Evolutionary conservation across 2,797 vertebrate genomes (phyloP).

Genomic region (Chrosomus eos): DNA sequence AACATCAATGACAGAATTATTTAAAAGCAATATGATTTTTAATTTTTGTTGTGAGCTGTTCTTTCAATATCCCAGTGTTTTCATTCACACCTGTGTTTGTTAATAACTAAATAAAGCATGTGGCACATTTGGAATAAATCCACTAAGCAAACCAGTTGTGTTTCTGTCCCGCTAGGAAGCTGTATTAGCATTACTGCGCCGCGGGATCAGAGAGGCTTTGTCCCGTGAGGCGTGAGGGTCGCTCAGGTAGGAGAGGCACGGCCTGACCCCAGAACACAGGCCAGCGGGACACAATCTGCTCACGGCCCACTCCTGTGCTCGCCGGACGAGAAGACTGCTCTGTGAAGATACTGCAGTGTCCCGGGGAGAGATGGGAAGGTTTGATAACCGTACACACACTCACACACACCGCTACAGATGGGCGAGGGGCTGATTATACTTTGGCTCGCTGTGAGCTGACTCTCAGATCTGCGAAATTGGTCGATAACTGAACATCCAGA

Average conservation of each 20-base stretch:
- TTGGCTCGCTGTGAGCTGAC: not conserved
- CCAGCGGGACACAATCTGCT: slow-evolving; percentile 19
- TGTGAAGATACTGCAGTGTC: slow-evolving; percentile 33
- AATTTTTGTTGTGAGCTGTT: not conserved
- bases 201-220: slow-evolving; percentile 4
- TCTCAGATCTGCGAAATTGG: not conserved
- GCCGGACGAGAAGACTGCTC: not conserved
- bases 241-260: not conserved
- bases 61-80: not conserved
- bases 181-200: slow-evolving; percentile 28
- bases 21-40: not conserved
- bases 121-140: slow-evolving; percentile 15
- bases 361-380: slow-evolving; percentile 26
- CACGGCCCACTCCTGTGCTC: slow-evolving; percentile 5
- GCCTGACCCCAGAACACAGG: slow-evolving; percentile 7
- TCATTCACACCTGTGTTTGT: not conserved
- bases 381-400: slow-evolving; percentile 6
- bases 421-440: not conserved
- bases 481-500: not conserved
- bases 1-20: not conserved
- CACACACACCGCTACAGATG: not conserved
- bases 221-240: slow-evolving; percentile 4
- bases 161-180: slow-evolving; percentile 12
- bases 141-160: slow-evolving; percentile 31
- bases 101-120: slow-evolving; percentile 10